These are phyloP conservation scores for Erythrocercus mccallii DNA, from an alignment of 2,113 vertebrate genomes.

Conservation along the genomic window DNA sequence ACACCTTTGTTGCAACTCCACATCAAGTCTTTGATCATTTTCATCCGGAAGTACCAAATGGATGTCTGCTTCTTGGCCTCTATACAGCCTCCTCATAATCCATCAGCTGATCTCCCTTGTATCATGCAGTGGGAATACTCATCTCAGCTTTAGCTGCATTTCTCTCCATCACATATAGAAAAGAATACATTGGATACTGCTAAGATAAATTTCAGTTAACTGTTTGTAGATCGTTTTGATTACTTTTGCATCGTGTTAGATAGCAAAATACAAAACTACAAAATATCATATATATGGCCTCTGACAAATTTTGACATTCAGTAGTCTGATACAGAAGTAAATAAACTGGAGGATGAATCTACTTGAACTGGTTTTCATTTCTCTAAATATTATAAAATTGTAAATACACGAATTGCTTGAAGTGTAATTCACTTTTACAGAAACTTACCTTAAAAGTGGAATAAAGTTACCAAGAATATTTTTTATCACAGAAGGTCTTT, in stretches of 20 bases:
- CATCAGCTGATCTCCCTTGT: background rate
- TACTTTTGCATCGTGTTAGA: background rate
- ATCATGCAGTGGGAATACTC: background rate
- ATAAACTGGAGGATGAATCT: background rate
- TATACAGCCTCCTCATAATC: background rate
- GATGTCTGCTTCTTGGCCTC: background rate
- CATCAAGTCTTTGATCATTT: slow-evolving; percentile 1
- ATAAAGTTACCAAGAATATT: background rate
- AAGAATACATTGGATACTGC: background rate
- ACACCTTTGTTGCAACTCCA: background rate
- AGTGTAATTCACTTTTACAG: background rate
- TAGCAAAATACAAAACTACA: background rate
- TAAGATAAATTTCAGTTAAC: background rate
- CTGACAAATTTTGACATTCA: background rate
- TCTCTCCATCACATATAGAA: background rate
- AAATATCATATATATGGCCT: background rate
- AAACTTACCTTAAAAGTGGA: background rate
- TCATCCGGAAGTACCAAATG: background rate
- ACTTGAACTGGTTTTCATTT: background rate
- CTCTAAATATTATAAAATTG: background rate
- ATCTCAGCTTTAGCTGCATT: background rate
- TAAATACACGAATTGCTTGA: background rate
- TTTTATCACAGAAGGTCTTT: background rate
- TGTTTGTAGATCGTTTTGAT: background rate
- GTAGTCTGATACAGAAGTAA: background rate